Evolutionary conservation across 2,888 invertebrate species (phyloP), one percentile per base, ranked within the genome.

Genomic region (Dimorphilus gyrociliatus): DNA sequence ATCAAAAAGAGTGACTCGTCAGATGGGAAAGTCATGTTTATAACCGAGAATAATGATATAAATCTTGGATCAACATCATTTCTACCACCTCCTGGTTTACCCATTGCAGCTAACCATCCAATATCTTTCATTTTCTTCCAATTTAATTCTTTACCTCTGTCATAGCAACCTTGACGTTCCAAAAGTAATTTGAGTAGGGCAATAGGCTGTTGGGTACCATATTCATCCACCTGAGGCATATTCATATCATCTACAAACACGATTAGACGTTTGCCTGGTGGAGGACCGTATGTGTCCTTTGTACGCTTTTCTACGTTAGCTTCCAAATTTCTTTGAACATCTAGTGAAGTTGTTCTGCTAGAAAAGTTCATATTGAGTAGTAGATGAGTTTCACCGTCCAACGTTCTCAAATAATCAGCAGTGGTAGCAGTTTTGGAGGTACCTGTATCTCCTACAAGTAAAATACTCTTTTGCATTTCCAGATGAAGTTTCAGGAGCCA

Each of bases 161-260:
- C 84, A 54, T 82, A 88, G 60, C 85, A 74, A 13, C 88, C 88
- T 32, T 78, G 78, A 37, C 75, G 72, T 61, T 88, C 85, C 38
- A 88, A 73, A n/a, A 90, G 60, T 8, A 85, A 64, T 57, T 86
- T 88, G n/a, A 90, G 63, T 21, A 88, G 64, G 0, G 86, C 88
- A 44, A 86, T 82, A 0, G 88, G 86, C 51, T 88, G 88, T 52
- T 88, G 88, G 0, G 85, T 86, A 1, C 86, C 86, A 53, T 86
- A 86, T 0, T 71, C 74, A 51, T 82, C 81, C 28, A 66, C 65
- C 64, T 67, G 72, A 19, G 88, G 86, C 85, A 86, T 86, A 55
- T 86, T 85, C 76, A 88, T 77, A 53, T 90, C 86, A 52, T 90
- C 88, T 41, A 88, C 77, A 53, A 88, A 90, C 40, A 82, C 73